phyloP scores from a whole-genome alignment of 2,888 invertebrate genomes.

The Cremastinae sp. region DNA sequence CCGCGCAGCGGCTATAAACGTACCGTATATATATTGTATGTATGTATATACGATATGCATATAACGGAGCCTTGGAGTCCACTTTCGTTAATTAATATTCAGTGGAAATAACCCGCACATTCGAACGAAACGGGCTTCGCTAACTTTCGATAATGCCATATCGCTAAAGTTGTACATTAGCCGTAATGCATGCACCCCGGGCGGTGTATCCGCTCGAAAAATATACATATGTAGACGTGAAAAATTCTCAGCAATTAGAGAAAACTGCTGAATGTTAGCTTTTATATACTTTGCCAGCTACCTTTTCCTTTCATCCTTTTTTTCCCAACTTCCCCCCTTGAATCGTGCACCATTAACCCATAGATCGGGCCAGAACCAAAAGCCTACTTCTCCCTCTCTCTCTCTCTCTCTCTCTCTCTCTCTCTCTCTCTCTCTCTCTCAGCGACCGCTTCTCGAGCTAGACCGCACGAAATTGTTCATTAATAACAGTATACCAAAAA shows the following conservation, averaged over 20 bases:
- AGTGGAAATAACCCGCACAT: slow-evolving; percentile 67
- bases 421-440: slow-evolving; percentile 7
- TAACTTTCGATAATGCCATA: slow-evolving; percentile 68
- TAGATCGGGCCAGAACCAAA: slow-evolving; percentile 44
- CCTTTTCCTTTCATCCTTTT: not conserved
- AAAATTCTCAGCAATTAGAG: slow-evolving; percentile 75
- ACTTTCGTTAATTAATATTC: slow-evolving; percentile 71
- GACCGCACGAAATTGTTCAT: slow-evolving; percentile 64
- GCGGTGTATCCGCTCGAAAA: not conserved
- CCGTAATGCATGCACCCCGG: not conserved
- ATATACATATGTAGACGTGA: slow-evolving; percentile 57
- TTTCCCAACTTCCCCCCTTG: no score
- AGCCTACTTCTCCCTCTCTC: slow-evolving; percentile 16
- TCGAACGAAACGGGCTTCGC: slow-evolving; percentile 63
- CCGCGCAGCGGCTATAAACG: slow-evolving; percentile 37
- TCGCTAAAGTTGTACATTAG: slow-evolving; percentile 53
- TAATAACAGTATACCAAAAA: slow-evolving; percentile 59
- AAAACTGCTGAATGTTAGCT: slow-evolving; percentile 41
- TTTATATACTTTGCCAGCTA: slow-evolving; percentile 56
- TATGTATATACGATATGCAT: slow-evolving; percentile 7
- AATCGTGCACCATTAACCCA: not conserved
- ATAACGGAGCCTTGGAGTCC: slow-evolving; percentile 35
- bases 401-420: slow-evolving; percentile 3
- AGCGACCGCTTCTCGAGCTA: slow-evolving; percentile 7
- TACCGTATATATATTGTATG: no score